Percentiles rank a stretch among this genome's conserved stretches.
phyloP scores from a whole-genome alignment of 2,797 vertebrate genomes.

The Microcaecilia unicolor region DNA sequence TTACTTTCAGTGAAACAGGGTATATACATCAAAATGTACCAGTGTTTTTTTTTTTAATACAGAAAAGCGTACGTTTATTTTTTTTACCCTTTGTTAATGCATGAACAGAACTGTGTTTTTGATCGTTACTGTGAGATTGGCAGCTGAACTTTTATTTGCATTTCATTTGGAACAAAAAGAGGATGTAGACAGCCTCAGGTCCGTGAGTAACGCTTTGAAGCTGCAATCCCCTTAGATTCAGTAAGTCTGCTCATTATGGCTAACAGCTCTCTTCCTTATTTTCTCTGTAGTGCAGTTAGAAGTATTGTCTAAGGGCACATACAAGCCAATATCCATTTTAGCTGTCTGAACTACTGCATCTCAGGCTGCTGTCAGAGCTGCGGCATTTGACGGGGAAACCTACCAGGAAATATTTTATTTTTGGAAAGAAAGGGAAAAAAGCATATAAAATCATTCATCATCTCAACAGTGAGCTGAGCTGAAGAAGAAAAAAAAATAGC shows the following conservation, averaged over 20 bases:
- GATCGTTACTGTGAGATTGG: not conserved
- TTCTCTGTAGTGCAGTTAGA: not conserved
- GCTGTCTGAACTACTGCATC: not conserved
- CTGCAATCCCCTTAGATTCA: not conserved
- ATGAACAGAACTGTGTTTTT: slow-evolving; percentile 1
- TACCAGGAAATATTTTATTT: no score
- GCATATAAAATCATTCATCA: no score
- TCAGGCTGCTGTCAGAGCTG: not conserved
- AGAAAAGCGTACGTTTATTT: no score
- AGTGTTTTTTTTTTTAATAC: no score
- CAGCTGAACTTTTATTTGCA: not conserved
- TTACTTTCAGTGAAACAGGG: no score
- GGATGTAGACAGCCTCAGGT: rapidly evolving
- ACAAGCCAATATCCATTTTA: not conserved
- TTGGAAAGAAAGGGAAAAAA: no score
- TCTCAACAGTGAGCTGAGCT: no score
- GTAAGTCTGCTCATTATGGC: not conserved
- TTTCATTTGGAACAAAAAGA: not conserved
- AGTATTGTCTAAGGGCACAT: not conserved
- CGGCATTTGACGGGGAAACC: no score
- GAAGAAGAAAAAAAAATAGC: no score
- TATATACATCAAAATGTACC: no score
- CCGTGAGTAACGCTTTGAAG: not conserved
- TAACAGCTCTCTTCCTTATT: not conserved
- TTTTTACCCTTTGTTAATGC: slow-evolving; percentile 7